These are phyloP conservation scores for Tanaodytes sp. DNA, from an alignment of 2,888 invertebrate species.

Conservation along the genomic window DNA sequence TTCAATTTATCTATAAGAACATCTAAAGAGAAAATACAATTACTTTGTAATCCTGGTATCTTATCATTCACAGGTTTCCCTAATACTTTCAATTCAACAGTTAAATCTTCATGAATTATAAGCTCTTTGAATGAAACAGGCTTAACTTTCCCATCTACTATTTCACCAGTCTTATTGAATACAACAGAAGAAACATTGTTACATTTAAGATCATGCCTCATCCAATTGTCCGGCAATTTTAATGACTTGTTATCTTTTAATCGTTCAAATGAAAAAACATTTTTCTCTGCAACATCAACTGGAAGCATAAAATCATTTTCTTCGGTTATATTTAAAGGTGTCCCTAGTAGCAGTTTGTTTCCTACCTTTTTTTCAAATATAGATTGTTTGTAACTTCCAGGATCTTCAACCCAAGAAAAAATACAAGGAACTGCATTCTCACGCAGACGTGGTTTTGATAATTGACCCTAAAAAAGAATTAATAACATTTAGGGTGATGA, in stretches of 20 bases:
- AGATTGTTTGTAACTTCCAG: no score
- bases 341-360: no score
- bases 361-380: no score
- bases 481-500: no score
- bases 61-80: background rate
- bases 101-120: constrained; percentile 1
- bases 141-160: background rate
- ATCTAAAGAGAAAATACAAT: background rate
- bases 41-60: background rate
- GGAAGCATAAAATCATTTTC: no score
- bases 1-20: background rate
- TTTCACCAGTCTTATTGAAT: constrained; percentile 12
- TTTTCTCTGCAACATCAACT: no score
- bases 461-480: no score
- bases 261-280: background rate
- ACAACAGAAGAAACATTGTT: background rate
- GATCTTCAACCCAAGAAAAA: no score
- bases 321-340: no score
- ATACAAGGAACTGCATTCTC: no score
- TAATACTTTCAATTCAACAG: background rate
- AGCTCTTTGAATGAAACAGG: constrained; percentile 10
- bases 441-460: no score
- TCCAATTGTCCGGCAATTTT: background rate
- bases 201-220: constrained; percentile 3
- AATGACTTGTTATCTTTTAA: constrained; percentile 7